Percentiles rank a stretch among this genome's conserved stretches.
These are phyloP conservation scores for Epistrophella euchroma DNA, from an alignment of 2,888 invertebrate genomes.

Conservation along the genomic window DNA sequence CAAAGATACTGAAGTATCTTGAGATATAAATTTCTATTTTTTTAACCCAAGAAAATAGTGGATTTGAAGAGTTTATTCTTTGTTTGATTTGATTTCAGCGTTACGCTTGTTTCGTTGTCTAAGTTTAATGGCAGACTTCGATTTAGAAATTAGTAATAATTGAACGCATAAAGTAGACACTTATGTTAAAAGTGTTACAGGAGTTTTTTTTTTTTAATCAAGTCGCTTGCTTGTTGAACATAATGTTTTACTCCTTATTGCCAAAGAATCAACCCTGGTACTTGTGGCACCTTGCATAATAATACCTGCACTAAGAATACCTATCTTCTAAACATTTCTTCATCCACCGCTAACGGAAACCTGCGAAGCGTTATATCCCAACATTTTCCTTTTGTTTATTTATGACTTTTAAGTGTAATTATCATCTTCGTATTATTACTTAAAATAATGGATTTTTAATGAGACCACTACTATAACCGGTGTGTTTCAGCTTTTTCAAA, in stretches of 20 bases:
- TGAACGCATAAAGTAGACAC: not conserved
- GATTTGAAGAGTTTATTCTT: too few species aligned
- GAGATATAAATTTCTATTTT: too few species aligned
- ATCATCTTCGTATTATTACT: constrained; percentile 70
- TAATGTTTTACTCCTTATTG: constrained; percentile 18
- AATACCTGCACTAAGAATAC: constrained; percentile 52
- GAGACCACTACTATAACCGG: constrained; percentile 63
- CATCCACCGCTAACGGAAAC: constrained; percentile 7
- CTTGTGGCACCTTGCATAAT: constrained; percentile 31
- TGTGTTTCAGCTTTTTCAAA: not conserved
- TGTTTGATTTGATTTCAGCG: too few species aligned
- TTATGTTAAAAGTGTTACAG: too few species aligned
- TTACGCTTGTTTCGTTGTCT: too few species aligned
- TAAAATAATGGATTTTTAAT: constrained; percentile 73
- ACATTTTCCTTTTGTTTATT: constrained; percentile 53
- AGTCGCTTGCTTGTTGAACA: not conserved
- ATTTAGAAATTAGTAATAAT: too few species aligned
- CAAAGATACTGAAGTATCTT: too few species aligned
- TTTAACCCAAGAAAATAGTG: too few species aligned
- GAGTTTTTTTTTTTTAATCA: not conserved
- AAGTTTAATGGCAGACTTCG: too few species aligned
- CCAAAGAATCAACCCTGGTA: constrained; percentile 15
- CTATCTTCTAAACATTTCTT: constrained; percentile 25
- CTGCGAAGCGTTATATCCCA: constrained; percentile 21
- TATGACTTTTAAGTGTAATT: constrained; percentile 68